Evolutionary conservation across 2,888 invertebrate genomes (phyloP), one percentile per base, ranked within the genome.

Genomic region (Tetranychus piercei): DNA sequence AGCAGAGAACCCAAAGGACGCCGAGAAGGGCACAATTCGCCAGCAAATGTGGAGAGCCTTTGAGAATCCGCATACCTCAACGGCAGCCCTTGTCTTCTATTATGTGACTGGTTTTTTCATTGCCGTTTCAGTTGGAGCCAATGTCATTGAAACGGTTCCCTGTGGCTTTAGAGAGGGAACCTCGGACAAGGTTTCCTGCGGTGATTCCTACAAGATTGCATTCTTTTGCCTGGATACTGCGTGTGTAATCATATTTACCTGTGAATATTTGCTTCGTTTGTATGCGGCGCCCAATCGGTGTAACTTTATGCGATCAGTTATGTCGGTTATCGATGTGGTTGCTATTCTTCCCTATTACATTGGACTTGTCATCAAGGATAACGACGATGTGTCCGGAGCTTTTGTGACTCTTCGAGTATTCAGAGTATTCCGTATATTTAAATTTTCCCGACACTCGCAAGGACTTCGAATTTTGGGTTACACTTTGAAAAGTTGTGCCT

Each of bases 61-160:
- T 83, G 97, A 99, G 44, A 99, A 99, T 85, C 95, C 99, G 45
- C 97, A 99, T 85, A 94, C 94, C 76, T 94, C 95, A 76, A 99
- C 97, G 67, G 91, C 96, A 7, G 99, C 99, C n/a, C 86, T 99
- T 80, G 97, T 99, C 77, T 99, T 99, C 84, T 99, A 99, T 85
- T 99, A 99, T 85, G 99, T 99, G 77, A 99, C 99, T 72, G 99
- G 99, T 74, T 99, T 97, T 85, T 99, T 99, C 86, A 99, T 99
- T 81, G 97, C 99, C 79, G 94, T 99, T 72, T 96, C 95, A 78
- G 99, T 99, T 81, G 90, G 97, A 89, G 97, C 97, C 76, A 99
- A 99, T 84, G 97, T 99, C 75, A 92, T 96, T 77, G 97, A 97
- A 84, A 97, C 97, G 71, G 91, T 95, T 77, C 92, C 94, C 72